These are phyloP conservation scores for Clarias macrocephalus DNA, from an alignment of 2,113 vertebrate species.

Conservation along the genomic window DNA sequence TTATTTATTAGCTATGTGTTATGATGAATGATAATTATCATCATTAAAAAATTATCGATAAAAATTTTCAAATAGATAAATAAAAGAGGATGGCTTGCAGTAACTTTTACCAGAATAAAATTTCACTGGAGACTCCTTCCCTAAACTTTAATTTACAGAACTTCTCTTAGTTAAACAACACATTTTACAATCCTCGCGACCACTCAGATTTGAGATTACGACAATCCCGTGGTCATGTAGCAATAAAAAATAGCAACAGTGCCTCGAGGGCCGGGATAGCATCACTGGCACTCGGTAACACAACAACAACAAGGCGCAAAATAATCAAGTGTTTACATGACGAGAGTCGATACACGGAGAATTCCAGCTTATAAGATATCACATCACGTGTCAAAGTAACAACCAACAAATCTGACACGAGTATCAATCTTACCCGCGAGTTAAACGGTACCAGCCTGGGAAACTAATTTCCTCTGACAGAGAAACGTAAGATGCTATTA, in stretches of 20 bases:
- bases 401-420: background rate
- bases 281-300: background rate
- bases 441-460: conserved; percentile 13
- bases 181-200: background rate
- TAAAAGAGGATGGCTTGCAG: background rate
- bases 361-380: background rate
- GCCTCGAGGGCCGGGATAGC: background rate
- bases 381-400: background rate
- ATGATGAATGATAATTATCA: background rate
- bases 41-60: no score
- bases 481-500: conserved; percentile 39
- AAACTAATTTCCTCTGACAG: conserved; percentile 30
- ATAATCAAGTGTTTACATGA: conserved; percentile 4
- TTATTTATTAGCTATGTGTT: no score
- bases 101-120: background rate
- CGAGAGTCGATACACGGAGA: background rate
- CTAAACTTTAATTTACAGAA: background rate
- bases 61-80: no score
- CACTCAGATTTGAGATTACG: background rate
- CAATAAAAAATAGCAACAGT: background rate
- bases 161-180: background rate
- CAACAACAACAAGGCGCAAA: background rate
- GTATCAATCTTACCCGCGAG: background rate
- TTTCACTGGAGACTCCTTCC: background rate
- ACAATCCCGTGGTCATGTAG: background rate